Percentiles rank a stretch among this genome's conserved stretches.
Evolutionary conservation across 2,113 vertebrate species (phyloP).

Genomic region (Oncorhynchus nerka): DNA sequence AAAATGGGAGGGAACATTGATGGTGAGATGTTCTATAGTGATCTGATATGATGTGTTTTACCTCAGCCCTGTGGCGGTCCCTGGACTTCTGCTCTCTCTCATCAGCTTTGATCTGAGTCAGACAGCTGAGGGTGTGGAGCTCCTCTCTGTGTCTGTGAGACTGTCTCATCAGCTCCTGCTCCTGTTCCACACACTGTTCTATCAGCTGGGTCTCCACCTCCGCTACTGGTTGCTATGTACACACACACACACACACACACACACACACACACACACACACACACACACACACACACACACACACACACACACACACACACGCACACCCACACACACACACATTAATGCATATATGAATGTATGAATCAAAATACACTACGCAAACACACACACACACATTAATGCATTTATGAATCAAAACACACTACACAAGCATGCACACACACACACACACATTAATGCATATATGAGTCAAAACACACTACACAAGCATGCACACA

Average conservation of each 20-base stretch:
- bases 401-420: too few relatives aligned
- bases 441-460: too few relatives aligned
- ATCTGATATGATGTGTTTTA: slow-evolving; percentile 48
- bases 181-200: slow-evolving; percentile 73
- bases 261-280: background rate
- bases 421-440: too few relatives aligned
- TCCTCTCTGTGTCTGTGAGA: slow-evolving; percentile 74
- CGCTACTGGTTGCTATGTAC: slow-evolving; percentile 67
- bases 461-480: too few relatives aligned
- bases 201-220: slow-evolving; percentile 66
- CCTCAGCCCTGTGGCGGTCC: slow-evolving; percentile 82
- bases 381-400: too few relatives aligned
- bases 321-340: background rate
- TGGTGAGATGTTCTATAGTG: background rate
- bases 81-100: slow-evolving; percentile 86
- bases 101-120: slow-evolving; percentile 81
- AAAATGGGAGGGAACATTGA: too few relatives aligned
- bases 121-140: slow-evolving; percentile 73
- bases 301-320: background rate
- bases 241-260: slow-evolving; percentile 1
- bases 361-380: too few relatives aligned
- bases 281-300: background rate
- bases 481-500: too few relatives aligned
- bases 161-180: slow-evolving; percentile 75
- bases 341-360: too few relatives aligned